These are phyloP conservation scores for Cydia fagiglandana DNA, from an alignment of 1,140 invertebrate genomes.

Conservation along the genomic window DNA sequence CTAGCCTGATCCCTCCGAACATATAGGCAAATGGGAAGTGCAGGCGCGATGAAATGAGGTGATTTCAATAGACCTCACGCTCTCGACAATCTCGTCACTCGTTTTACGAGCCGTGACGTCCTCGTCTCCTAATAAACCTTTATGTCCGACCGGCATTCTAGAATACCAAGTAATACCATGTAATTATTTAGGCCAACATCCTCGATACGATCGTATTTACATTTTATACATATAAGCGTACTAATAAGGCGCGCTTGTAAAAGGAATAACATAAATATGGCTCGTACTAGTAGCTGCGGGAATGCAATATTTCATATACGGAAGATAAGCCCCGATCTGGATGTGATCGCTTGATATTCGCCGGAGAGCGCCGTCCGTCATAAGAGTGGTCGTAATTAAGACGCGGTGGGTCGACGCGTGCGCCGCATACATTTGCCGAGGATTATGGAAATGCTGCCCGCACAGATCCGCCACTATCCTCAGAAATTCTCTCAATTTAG, in stretches of 20 bases:
- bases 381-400: conserved; percentile 46
- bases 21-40: conserved; percentile 23
- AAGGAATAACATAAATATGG: conserved; percentile 25
- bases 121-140: conserved; percentile 31
- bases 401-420: conserved; percentile 35
- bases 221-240: conserved; percentile 27
- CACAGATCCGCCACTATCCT: conserved; percentile 12
- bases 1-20: neutral
- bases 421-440: conserved; percentile 43
- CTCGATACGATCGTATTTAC: conserved; percentile 16
- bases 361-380: conserved; percentile 34
- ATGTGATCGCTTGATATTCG: conserved; percentile 42
- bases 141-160: conserved; percentile 15
- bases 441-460: conserved; percentile 43
- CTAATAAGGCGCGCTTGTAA: conserved; percentile 27
- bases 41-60: conserved; percentile 23
- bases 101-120: conserved; percentile 27
- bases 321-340: conserved; percentile 39
- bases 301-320: conserved; percentile 35
- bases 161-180: conserved; percentile 24
- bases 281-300: conserved; percentile 17
- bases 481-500: conserved; percentile 36
- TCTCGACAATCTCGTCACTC: conserved; percentile 27
- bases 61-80: conserved; percentile 24
- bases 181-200: conserved; percentile 30